Conservation (phyloP, 2,797 vertebrate genomes). For the Eleutherodactylus coqui region DNA sequence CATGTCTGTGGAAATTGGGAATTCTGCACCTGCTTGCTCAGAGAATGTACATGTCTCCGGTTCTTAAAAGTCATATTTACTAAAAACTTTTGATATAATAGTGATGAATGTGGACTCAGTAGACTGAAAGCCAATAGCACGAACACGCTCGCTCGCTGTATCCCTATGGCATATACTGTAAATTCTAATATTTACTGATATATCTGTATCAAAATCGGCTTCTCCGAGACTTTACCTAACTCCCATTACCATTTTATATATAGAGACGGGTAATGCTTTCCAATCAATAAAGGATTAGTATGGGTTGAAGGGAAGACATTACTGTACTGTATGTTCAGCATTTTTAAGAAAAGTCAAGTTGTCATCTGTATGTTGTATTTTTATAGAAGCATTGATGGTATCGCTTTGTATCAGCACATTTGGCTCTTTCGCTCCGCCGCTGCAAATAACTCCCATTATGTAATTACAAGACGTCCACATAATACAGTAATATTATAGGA, state of each 20-base stretch:
- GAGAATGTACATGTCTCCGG: background rate
- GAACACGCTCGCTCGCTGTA: background rate
- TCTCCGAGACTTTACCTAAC: too few species aligned
- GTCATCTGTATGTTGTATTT: background rate
- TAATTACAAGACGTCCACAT: background rate
- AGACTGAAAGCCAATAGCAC: background rate
- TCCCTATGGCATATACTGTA: too few species aligned
- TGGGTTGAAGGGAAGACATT: background rate
- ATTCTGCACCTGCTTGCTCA: background rate
- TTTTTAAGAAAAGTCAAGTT: background rate
- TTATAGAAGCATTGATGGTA: background rate
- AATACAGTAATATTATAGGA: background rate
- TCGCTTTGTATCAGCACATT: slow-evolving; percentile 15
- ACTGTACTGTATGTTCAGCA: slow-evolving; percentile 15
- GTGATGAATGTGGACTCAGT: background rate
- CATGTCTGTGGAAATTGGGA: background rate
- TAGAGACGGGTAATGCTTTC: too few species aligned
- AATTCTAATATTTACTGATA: too few species aligned
- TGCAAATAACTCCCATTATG: slow-evolving; percentile 3
- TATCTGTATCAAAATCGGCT: too few species aligned
- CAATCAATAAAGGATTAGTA: background rate
- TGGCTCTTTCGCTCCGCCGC: background rate
- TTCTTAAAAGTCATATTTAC: background rate
- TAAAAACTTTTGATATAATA: background rate
- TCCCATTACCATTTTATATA: too few species aligned